A percentile compares a stretch with the other conserved stretches of the same genome.
Conservation (phyloP, 2,113 vertebrate species). For the Orientallactaga bullata region DNA sequence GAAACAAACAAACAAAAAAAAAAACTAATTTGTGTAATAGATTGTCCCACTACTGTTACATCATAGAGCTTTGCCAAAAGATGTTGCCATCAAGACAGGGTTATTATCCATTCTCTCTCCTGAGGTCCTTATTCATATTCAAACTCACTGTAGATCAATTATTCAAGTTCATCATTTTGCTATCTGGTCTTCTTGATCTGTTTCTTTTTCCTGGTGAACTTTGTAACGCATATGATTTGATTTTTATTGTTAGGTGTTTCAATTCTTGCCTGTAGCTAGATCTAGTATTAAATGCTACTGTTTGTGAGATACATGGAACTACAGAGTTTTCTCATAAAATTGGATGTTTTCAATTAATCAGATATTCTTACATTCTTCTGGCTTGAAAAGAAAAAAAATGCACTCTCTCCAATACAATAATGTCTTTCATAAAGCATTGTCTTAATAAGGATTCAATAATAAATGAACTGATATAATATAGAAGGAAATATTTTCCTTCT, state of each 20-base stretch:
- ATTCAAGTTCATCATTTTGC: neutral
- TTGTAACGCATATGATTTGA: neutral
- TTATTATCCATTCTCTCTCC: neutral
- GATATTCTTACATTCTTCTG: no score
- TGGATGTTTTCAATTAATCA: no score
- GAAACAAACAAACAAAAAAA: neutral
- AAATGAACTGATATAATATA: neutral
- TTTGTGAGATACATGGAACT: neutral
- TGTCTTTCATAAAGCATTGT: neutral
- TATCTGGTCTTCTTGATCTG: neutral
- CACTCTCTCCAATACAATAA: neutral
- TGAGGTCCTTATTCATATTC: neutral
- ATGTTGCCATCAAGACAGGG: neutral
- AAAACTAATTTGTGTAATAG: neutral
- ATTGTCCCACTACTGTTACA: neutral
- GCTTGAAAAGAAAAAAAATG: neutral
- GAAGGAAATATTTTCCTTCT: neutral
- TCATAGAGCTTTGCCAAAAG: neutral
- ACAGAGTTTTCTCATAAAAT: neutral
- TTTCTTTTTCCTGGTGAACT: neutral
- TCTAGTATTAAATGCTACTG: neutral
- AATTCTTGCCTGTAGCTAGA: neutral
- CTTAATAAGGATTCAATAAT: neutral
- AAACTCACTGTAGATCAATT: neutral
- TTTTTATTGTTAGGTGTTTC: neutral